Base-by-base conservation (phyloP, 2,888 invertebrate genomes). In the Euzophera pinguis region DNA sequence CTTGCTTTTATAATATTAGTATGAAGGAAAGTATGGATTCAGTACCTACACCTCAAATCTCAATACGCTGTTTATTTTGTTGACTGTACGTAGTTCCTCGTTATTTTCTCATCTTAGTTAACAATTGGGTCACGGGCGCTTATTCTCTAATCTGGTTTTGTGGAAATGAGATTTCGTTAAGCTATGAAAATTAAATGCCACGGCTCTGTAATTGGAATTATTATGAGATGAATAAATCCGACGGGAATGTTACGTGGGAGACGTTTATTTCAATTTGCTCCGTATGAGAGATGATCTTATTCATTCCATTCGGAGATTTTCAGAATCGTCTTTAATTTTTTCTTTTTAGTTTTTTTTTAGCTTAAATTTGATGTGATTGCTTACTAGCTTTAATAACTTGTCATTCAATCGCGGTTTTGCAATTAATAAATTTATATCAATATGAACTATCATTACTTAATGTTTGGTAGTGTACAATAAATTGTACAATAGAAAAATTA, bases 141-240 rank as follows among this genome's bases (percentile, higher is more conserved):
- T 77, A 80, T 68, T 73, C 73, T 69, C 72, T 79, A 84, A 83
- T 81, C 77, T 71, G 70, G 73, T 73, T 78, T 74, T 69, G 70
- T 67, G 69, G 71, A 73, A 79, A 83, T 78, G 68, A 73, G 72
- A 80, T 79, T 81, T 67, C 71, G 67, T 74, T 78, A 78, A 79
- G 78, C 78, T 75, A 78, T 78, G 75, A 75, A 79, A 80, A 80
- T 81, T 78, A 80, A 79, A 78, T 71, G 75, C 71, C 71, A 69
- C 59, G 22, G 68, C 73, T 67, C 74, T 72, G 73, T 74, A 78
- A 78, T 77, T 76, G 62, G 71, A 80, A 77, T 80, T 71, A 81
- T 75, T 58, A 68, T 64, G 73, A 69, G 74, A 76, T 74, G 76
- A 73, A 78, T 77, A 77, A 76, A 80, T 78, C 70, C 73, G 71